Evolutionary conservation across 2,888 invertebrate species (phyloP).

Genomic region (Scotopteryx bipunctaria): DNA sequence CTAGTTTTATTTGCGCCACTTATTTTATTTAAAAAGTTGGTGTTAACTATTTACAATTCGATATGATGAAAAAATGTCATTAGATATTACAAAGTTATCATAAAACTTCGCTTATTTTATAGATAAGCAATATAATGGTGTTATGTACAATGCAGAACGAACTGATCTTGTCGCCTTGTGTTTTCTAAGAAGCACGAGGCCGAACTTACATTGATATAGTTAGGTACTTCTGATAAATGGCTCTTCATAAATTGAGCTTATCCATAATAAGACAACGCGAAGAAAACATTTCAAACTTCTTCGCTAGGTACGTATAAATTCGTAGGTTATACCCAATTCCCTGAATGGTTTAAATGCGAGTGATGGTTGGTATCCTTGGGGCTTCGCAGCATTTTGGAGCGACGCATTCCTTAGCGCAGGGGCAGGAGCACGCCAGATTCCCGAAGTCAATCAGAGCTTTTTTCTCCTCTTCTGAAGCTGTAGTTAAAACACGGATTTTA

Average conservation of each 20-base stretch:
- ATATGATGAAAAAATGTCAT: no score
- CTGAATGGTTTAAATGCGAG: constrained; percentile 54
- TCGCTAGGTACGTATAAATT: constrained; percentile 12
- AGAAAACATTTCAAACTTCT: neutral
- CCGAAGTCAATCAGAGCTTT: constrained; percentile 67
- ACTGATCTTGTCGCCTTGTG: neutral
- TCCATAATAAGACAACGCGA: neutral
- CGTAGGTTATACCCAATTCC: neutral
- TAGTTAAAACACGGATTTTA: neutral
- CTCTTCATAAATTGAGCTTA: neutral
- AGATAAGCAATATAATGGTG: no score
- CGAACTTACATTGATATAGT: neutral
- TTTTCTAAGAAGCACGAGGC: neutral
- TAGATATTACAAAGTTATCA: no score
- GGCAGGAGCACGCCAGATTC: constrained; percentile 64
- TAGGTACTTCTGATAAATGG: no score
- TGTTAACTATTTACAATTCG: no score
- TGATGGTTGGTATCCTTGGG: constrained; percentile 57
- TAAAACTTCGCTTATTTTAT: no score
- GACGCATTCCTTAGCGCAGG: constrained; percentile 76
- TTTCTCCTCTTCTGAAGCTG: constrained; percentile 72
- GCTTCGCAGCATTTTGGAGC: constrained; percentile 71
- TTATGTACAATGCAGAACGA: neutral
- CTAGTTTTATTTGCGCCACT: constrained; percentile 18
- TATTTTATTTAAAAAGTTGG: no score